phyloP scores from a whole-genome alignment of 92 coral and sea anemone genomes.

The Epizoanthus rinbou region DNA sequence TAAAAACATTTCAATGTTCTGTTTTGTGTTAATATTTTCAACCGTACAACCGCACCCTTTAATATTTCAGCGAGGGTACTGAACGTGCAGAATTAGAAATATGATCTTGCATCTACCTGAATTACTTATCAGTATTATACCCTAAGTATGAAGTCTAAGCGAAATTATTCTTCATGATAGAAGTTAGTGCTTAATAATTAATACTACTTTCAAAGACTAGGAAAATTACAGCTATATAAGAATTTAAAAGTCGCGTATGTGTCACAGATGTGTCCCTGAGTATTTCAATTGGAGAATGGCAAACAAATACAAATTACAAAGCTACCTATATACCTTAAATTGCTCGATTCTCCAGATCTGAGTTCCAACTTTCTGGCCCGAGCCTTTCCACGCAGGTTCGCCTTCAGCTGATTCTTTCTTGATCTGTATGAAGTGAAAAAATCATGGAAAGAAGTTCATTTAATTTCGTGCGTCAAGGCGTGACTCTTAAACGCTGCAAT shows the following conservation, averaged over 20 bases:
- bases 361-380: conserved; percentile 69
- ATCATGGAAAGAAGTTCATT: neutral
- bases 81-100: neutral
- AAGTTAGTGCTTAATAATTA: no score
- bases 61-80: neutral
- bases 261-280: no score
- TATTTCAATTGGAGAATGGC: neutral
- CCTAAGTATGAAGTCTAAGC: no score
- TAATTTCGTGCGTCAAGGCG: conserved; percentile 1
- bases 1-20: neutral
- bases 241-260: no score
- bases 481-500: neutral
- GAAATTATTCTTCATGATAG: no score
- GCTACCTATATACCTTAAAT: conserved; percentile 55
- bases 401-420: conserved; percentile 66
- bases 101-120: neutral
- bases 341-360: conserved; percentile 81
- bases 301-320: neutral
- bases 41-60: neutral
- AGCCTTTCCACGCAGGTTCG: conserved; percentile 79
- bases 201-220: no score
- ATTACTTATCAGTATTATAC: neutral
- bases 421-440: conserved; percentile 47
- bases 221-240: no score
- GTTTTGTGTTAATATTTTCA: neutral